Evolutionary conservation across 2,888 invertebrate genomes (phyloP), one percentile per base, ranked within the genome.

Genomic region (Linyphia triangularis): DNA sequence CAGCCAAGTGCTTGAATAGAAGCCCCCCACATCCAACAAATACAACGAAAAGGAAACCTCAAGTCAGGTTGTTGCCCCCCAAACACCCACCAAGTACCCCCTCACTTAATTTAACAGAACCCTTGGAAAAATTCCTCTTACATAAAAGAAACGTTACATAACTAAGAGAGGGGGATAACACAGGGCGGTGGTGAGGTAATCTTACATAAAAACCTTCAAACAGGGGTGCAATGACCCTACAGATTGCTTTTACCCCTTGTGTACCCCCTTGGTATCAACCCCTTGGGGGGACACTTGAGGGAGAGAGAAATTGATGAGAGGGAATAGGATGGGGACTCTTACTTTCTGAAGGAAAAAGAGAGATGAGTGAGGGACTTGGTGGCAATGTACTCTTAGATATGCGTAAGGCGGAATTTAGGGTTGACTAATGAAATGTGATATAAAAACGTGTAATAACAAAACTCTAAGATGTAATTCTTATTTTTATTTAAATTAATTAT

Each of bases 201-300:
- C 10, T 63, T 63, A 16, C 59, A 24, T 77, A 63, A 77, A 63
- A 63, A 61, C n/a, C n/a, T n/a, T n/a, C n/a, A n/a, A 63, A 26
- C 33, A n/a, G 57, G 82, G 79, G 51, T 13, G 40, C 82, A 72
- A 43, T 72, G 82, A 82, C 70, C 82, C 59, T 33, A 33, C 1
- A 5, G 51, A n/a, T n/a, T 43, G 19, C 40, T 78, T 40, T 19
- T 72, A 61, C 72, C 72, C 72, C 43, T 72, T 72, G 51, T 51
- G 51, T 51, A 19, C 61, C 72, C 69, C 79, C 82, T 40, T 43
- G 13, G 40, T 43, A 72, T 72, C 70, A 82, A 59, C 82, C 82
- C 82, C 72, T 51, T 82, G 28, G 70, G 82, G 82, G 37, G 28
- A 28, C 57, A 33, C 81, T 69, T 59, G 37, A 81, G 37, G 63